These are phyloP conservation scores for Galeruca laticollis DNA, from an alignment of 2,888 invertebrate species.

Conservation along the genomic window DNA sequence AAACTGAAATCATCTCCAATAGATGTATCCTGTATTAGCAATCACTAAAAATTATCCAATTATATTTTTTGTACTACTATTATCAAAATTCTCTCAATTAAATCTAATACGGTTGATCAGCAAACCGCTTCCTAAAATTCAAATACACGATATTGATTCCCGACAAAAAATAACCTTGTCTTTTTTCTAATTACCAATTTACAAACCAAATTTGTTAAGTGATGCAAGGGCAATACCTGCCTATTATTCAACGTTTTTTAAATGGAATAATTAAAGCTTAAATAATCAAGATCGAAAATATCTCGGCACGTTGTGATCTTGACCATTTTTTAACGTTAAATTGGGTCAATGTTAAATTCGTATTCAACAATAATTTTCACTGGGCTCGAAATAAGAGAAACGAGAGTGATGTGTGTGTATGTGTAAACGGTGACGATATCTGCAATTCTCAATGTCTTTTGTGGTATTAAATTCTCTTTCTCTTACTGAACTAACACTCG, in stretches of 20 bases:
- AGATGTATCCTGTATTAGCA: too few relatives aligned
- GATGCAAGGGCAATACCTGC: background rate
- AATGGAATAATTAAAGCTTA: background rate
- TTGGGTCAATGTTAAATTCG: conserved; percentile 38
- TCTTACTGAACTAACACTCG: background rate
- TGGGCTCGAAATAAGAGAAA: conserved; percentile 20
- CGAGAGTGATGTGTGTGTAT: background rate
- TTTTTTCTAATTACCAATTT: background rate
- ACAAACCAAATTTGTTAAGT: background rate
- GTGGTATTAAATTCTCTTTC: background rate
- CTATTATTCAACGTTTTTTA: background rate
- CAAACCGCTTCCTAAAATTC: background rate
- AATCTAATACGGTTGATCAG: too few relatives aligned
- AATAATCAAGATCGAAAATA: conserved; percentile 7
- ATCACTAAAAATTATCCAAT: too few relatives aligned
- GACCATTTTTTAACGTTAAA: conserved; percentile 35
- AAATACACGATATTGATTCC: background rate
- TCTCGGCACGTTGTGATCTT: conserved; percentile 32
- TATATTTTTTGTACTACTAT: too few relatives aligned
- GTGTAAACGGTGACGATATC: background rate
- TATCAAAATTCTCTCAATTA: too few relatives aligned
- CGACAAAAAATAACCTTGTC: background rate
- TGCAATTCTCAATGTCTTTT: conserved; percentile 3
- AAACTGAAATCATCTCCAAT: too few relatives aligned
- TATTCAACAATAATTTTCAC: conserved; percentile 31